Conservation (phyloP, 2,888 invertebrate species). For the Psylliodes chrysocephalus region DNA sequence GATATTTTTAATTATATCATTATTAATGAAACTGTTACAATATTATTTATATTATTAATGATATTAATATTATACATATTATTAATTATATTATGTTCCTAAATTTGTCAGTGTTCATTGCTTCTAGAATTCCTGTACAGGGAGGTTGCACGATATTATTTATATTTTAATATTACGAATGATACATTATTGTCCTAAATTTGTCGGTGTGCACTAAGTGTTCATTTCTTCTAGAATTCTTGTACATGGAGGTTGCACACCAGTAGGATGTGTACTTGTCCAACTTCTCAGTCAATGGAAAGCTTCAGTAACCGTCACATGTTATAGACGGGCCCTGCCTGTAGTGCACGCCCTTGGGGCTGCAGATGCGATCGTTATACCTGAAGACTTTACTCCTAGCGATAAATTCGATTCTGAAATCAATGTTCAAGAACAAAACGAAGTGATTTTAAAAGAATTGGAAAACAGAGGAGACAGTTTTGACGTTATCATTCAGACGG, state of each 20-base stretch:
- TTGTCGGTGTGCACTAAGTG: too few species aligned
- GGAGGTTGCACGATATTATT: too few species aligned
- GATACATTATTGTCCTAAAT: too few species aligned
- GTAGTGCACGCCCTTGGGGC: slow-evolving; percentile 69
- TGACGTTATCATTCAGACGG: slow-evolving; percentile 59
- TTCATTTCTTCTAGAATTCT: slow-evolving; percentile 66
- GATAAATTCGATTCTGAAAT: slow-evolving; percentile 37
- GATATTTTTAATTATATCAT: too few species aligned
- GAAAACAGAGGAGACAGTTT: slow-evolving; percentile 54
- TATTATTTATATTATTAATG: too few species aligned
- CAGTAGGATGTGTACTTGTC: slow-evolving; percentile 70
- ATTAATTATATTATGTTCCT: too few species aligned
- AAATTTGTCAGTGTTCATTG: too few species aligned
- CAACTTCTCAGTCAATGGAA: slow-evolving; percentile 70
- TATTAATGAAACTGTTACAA: too few species aligned
- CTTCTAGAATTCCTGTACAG: slow-evolving; percentile 67
- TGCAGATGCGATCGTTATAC: slow-evolving; percentile 65
- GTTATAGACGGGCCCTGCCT: slow-evolving; percentile 66
- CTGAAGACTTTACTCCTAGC: slow-evolving; percentile 47
- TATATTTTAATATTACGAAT: too few species aligned
- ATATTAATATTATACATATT: too few species aligned
- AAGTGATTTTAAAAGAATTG: slow-evolving; percentile 54
- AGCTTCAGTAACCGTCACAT: slow-evolving; percentile 68
- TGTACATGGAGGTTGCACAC: slow-evolving; percentile 69
- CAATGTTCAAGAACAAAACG: slow-evolving; percentile 25